Base-by-base conservation (phyloP, 2,888 invertebrate species). In the Macaria notata region DNA sequence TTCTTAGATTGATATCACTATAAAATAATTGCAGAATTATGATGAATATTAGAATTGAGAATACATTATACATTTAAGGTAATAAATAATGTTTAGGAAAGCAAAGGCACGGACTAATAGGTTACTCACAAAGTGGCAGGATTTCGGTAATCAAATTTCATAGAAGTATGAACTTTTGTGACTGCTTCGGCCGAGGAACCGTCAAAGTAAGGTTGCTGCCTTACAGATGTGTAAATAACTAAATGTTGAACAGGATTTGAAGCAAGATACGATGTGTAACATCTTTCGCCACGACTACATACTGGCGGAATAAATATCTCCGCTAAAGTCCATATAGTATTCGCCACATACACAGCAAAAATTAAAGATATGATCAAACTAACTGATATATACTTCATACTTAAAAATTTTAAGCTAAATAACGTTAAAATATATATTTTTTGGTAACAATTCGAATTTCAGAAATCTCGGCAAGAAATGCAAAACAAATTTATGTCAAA, bases 241-340 rank as follows among this genome's bases (percentile, higher is more conserved):
- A 96, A 83, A 78, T 96, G 94, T 72, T 96, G 90, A 54, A 93
- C 89, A 19, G 96, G 96, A 70, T 94, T 92, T 41, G 90, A 84
- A 69, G 92, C 86, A 71, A 97, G 89, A 86, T 94, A 95, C 0
- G 96, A 96, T 44, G 92, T 87, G 68, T 94, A 93, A 87, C 97
- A 97, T 68, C 82, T 79, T 68, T 94, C 92, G 76, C 92, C 92
- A 72, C 91, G 86, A 75, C 87, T 92, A 81, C 97, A 97, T 64
- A 92, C 84, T 31, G 96, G 95, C 41, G 94, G 93, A 58, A 94
- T 93, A 78, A 96, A 96, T 66, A 96, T 92, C 78, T 94, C 93
- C 54, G 94, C 94, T 79, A 96, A 88, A 68, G 94, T 94, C 92
- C 95, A 96, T 81, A 96, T 94, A 54, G 95, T 95, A 79, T 96